These are phyloP conservation scores for Magallana nippona DNA, from an alignment of 2,888 invertebrate genomes.

Conservation along the genomic window DNA sequence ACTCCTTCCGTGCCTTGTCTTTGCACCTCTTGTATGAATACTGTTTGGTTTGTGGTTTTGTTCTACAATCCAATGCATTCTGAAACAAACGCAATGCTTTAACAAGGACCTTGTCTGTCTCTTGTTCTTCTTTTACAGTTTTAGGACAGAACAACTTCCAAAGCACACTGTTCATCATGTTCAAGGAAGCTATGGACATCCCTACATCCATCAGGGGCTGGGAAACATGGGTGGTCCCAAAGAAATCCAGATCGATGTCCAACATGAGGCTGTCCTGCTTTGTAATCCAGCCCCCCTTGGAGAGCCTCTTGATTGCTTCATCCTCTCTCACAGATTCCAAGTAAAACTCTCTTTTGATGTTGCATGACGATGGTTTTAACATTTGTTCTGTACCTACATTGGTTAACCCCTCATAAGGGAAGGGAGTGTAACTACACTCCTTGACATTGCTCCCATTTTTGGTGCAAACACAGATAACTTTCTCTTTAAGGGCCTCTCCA, in stretches of 20 bases:
- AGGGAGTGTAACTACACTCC: constrained; percentile 39
- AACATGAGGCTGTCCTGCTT: constrained; percentile 60
- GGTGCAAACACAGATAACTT: constrained; percentile 58
- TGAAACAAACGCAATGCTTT: constrained; percentile 44
- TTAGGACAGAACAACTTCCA: constrained; percentile 63
- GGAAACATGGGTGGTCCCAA: constrained; percentile 68
- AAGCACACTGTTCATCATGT: constrained; percentile 58
- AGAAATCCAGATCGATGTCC: constrained; percentile 74
- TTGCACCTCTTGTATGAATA: neutral
- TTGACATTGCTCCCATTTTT: constrained; percentile 44
- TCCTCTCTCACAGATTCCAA: constrained; percentile 64
- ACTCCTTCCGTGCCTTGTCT: neutral
- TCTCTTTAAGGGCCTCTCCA: constrained; percentile 42
- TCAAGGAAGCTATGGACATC: constrained; percentile 50
- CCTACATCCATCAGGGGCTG: constrained; percentile 59
- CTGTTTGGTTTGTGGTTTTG: constrained; percentile 3
- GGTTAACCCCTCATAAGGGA: neutral
- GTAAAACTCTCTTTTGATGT: constrained; percentile 53
- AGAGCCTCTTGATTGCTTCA: constrained; percentile 55
- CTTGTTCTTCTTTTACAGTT: constrained; percentile 58
- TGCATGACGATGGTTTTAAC: constrained; percentile 51
- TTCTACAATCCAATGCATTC: constrained; percentile 45
- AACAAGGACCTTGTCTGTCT: constrained; percentile 57
- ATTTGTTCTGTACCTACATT: neutral
- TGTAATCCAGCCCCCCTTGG: constrained; percentile 52